A percentile compares a stretch with the other conserved stretches of the same genome.
phyloP scores from a whole-genome alignment of 1,140 invertebrate species.

The Oryzaephilus surinamensis region DNA sequence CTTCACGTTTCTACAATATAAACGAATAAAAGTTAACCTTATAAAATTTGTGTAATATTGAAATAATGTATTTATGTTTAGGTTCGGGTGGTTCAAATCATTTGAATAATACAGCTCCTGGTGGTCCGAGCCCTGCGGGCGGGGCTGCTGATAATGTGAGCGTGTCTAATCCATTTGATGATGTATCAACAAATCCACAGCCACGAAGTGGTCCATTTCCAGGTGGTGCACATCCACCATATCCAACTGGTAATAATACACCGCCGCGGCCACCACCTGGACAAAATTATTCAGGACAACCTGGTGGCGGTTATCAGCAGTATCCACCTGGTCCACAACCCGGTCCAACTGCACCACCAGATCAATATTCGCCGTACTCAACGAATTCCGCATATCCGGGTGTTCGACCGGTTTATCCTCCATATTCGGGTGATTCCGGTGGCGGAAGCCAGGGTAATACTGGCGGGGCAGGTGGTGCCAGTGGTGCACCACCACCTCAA shows the following conservation, averaged over 20 bases:
- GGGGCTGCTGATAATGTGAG: conserved; percentile 55
- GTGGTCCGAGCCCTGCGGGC: conserved; percentile 33
- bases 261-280: conserved; percentile 30
- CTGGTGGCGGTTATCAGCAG: conserved; percentile 35
- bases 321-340: conserved; percentile 33
- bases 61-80: too few species aligned
- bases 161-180: conserved; percentile 74
- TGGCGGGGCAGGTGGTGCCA: too few species aligned
- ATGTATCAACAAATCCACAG: conserved; percentile 47
- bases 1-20: too few species aligned
- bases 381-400: conserved; percentile 54
- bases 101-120: conserved; percentile 36
- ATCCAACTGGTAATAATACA: conserved; percentile 39
- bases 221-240: conserved; percentile 34
- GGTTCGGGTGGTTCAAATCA: conserved; percentile 32
- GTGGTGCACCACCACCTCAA: conserved; percentile 4
- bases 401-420: conserved; percentile 58
- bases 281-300: conserved; percentile 35
- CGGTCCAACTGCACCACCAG: conserved; percentile 37
- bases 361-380: conserved; percentile 46
- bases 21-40: too few species aligned
- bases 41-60: too few species aligned
- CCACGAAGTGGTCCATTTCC: conserved; percentile 28
- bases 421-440: conserved; percentile 42
- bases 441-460: too few species aligned